phyloP scores from a whole-genome alignment of 2,888 invertebrate genomes.

The Drosophila subquinaria region DNA sequence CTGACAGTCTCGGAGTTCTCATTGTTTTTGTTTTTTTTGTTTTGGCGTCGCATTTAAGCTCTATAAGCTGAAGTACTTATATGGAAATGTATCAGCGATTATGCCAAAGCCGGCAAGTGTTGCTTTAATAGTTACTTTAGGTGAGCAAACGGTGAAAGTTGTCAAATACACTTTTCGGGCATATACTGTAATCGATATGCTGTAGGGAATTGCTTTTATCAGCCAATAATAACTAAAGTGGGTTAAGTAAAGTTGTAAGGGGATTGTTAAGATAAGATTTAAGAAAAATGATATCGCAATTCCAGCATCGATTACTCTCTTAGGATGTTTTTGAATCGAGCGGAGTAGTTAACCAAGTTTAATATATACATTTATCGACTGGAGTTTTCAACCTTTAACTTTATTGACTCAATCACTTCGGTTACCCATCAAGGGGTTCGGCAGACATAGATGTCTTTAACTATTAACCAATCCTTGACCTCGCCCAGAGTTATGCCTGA shows the following conservation, averaged over 20 bases:
- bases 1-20: conserved; percentile 39
- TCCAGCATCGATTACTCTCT: background rate
- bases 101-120: conserved; percentile 17
- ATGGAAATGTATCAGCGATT: conserved; percentile 46
- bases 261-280: background rate
- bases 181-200: background rate
- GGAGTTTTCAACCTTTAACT: no score
- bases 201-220: background rate
- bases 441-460: background rate
- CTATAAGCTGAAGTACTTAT: conserved; percentile 40
- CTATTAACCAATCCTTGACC: background rate
- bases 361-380: no score
- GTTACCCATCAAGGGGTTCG: no score
- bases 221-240: background rate
- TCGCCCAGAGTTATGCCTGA: background rate
- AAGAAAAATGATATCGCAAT: background rate
- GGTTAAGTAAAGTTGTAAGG: background rate
- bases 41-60: conserved; percentile 31
- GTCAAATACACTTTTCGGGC: background rate
- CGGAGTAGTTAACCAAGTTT: no score
- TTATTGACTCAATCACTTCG: no score
- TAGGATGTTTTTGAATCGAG: no score
- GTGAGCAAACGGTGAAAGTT: background rate
- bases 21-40: conserved; percentile 40
- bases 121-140: conserved; percentile 9